Evolutionary conservation across 2,113 vertebrate genomes (phyloP), one percentile per base, ranked within the genome.

Genomic region (Prinia subflava): DNA sequence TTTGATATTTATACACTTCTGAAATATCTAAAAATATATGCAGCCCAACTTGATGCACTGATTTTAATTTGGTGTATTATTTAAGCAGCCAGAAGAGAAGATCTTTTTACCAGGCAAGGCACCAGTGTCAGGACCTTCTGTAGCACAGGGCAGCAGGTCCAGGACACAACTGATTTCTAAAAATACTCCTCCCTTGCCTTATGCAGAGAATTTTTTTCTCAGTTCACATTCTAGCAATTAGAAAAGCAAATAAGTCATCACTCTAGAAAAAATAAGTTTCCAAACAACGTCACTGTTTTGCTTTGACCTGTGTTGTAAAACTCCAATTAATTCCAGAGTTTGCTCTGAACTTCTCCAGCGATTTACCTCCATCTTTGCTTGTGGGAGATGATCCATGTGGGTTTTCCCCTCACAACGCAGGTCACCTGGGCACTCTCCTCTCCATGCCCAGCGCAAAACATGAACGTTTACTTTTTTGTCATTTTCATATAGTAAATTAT

Each of bases 401-500:
- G 42, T 81, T 88, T 11, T 78, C 55, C 57, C 74, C 85, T 64
- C 64, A 75, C 83, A 14, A 5, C 3, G 2, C 15, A 20, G 91
- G 83, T 86, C 96, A 97, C 69, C 65, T 39, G 75, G 90, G 67
- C 22, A 4, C 49, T 64, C 30, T 85, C 65, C 59, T 73, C 74
- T 60, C 83, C 12, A 1, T 6, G 1, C 76, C 76, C 49, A 2
- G 95, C 9, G 5, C 85, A 91, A 95, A 97, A 93, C 86, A 93
- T 1, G 70, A 92, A 91, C 94, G 41, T 96, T 98, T 97, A 97
- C 97, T 82, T 96, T 98, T 98, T 99, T 98, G 97, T 98, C 97
- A 94, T 99, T 99, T 99, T 99, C 96, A 95, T 98, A 98, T 89
- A 96, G 98, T 99, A 99, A 99, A 99, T 98, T 99, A 99, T 99